A percentile compares a stretch with the other conserved stretches of the same genome.
These are phyloP conservation scores for Camponotus fellah DNA, from an alignment of 2,888 invertebrate genomes.

Conservation along the genomic window DNA sequence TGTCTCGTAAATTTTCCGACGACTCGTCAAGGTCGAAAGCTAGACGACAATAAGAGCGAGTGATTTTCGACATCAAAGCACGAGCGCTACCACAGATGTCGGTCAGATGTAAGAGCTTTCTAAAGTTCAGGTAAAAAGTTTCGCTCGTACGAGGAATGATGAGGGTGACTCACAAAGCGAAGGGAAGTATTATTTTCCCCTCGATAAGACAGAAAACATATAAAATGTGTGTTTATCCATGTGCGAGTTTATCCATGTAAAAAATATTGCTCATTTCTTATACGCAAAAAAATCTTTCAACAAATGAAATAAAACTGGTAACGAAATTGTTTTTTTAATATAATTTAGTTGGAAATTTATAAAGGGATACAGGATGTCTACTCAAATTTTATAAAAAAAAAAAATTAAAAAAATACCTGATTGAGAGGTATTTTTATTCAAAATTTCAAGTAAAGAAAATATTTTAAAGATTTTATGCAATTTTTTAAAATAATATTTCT, in stretches of 20 bases:
- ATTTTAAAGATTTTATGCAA: too few species aligned
- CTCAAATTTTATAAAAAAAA: too few species aligned
- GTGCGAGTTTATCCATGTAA: background rate
- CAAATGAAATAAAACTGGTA: background rate
- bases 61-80: background rate
- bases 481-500: too few species aligned
- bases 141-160: background rate
- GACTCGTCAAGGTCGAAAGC: constrained; percentile 3
- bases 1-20: background rate
- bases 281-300: background rate
- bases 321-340: background rate
- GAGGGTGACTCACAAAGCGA: constrained; percentile 4
- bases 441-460: too few species aligned
- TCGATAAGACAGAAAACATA: background rate
- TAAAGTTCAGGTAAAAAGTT: background rate
- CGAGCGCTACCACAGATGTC: background rate
- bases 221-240: too few species aligned
- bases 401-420: too few species aligned
- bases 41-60: constrained; percentile 4
- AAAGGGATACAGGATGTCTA: too few species aligned
- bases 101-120: constrained; percentile 1
- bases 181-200: background rate
- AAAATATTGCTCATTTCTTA: background rate
- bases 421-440: too few species aligned
- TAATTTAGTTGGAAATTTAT: background rate